These are phyloP conservation scores for Tanytarsus gracilentus DNA, from an alignment of 2,888 invertebrate species.

Conservation along the genomic window DNA sequence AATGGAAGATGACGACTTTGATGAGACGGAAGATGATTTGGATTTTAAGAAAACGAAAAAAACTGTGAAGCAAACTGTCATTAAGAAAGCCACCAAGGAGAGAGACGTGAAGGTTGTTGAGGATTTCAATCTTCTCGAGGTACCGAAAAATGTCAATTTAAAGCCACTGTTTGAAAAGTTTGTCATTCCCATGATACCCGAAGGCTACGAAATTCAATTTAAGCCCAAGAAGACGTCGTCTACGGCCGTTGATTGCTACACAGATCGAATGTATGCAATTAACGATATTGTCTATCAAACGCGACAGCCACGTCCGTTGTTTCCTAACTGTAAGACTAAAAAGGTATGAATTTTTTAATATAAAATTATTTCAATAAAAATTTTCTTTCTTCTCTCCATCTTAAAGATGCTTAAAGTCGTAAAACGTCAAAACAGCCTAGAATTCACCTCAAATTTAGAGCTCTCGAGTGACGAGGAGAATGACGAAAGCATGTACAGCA, in stretches of 20 bases:
- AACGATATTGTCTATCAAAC: slow-evolving; percentile 24
- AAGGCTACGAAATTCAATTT: slow-evolving; percentile 37
- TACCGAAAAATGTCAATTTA: slow-evolving; percentile 40
- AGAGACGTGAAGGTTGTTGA: slow-evolving; percentile 35
- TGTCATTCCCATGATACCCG: slow-evolving; percentile 40
- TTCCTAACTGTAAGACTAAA: slow-evolving; percentile 6
- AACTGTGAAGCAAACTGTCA: not conserved
- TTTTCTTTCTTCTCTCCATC: too few species aligned
- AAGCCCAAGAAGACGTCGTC: not conserved
- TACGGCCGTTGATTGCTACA: not conserved
- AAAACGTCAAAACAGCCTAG: not conserved
- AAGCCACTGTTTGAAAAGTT: slow-evolving; percentile 39
- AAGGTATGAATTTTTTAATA: too few species aligned
- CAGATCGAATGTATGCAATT: slow-evolving; percentile 15
- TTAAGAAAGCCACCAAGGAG: not conserved
- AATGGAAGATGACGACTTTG: slow-evolving; percentile 32
- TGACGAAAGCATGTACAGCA: slow-evolving; percentile 21
- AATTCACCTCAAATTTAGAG: not conserved
- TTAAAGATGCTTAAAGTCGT: slow-evolving; percentile 16
- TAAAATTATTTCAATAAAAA: not conserved
- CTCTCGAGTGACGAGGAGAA: slow-evolving; percentile 19
- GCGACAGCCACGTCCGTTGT: slow-evolving; percentile 2
- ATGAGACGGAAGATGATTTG: slow-evolving; percentile 31
- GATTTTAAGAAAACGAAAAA: not conserved
- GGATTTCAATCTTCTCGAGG: slow-evolving; percentile 40